Evolutionary conservation across 2,888 invertebrate genomes (phyloP), one percentile per base, ranked within the genome.

Genomic region (Campoplex capitator): DNA sequence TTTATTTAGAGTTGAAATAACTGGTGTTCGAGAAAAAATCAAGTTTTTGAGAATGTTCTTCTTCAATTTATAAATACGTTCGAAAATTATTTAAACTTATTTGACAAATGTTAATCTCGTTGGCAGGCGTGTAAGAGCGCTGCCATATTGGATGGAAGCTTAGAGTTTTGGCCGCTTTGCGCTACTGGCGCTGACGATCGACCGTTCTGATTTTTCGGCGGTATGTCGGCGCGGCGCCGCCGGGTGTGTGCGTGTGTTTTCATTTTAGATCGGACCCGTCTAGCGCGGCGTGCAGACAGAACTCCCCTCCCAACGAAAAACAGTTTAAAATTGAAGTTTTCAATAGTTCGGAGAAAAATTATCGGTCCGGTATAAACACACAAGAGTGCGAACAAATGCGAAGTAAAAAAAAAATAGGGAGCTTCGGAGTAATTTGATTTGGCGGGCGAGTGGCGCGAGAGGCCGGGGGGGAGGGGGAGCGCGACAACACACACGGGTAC

Each of bases 391-490:
- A 70, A 70, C 42, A 58, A 58, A 38, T 70, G 56, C 54, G 7
- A 32, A 38, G 32, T 56, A 13, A 11, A 38, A 38, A 38, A 11
- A 62, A 45, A 76, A 62, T 16, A 13, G 7, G 9, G 23, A 67
- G 3, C 13, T 73, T 58, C n/a, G 28, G 35, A 45, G 28, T 56
- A 62, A 74, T 76, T 79, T 38, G 83, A 80, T 80, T 80, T 79
- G 79, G 58, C 83, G 78, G 71, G 68, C 85, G 85, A 78, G 84
- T 58, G 74, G 75, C 13, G 48, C 76, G 45, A 68, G 35, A 28
- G 71, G 18, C 18, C 58, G 54, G 81, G 81, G 62, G 74, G 62
- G 32, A 32, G 16, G 73, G 23, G 13, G 62, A 58, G 54, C 70
- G 70, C 65, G 35, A 32, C 51, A 65, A 77, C 48, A 77, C 67